These are phyloP conservation scores for Calyptomena viridis DNA, from an alignment of 2,113 vertebrate species.

Conservation along the genomic window DNA sequence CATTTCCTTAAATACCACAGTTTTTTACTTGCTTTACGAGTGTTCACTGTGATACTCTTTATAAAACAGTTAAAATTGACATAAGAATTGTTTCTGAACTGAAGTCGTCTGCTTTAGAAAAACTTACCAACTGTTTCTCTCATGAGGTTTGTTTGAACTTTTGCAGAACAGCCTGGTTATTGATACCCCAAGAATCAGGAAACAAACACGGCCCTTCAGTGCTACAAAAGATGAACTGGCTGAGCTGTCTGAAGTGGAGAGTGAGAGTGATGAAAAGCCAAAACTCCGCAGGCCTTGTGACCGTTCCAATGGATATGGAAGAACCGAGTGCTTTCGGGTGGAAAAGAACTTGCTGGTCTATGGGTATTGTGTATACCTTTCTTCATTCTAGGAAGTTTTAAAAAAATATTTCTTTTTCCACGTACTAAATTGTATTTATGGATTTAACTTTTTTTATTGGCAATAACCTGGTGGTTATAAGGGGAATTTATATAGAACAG, in stretches of 20 bases:
- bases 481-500: not conserved
- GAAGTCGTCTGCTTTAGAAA: not conserved
- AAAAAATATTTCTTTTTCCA: not conserved
- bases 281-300: slow-evolving; percentile 91
- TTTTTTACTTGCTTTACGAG: not conserved
- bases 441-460: not conserved
- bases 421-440: not conserved
- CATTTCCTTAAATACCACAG: not conserved
- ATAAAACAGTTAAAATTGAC: not conserved
- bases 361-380: slow-evolving; percentile 76
- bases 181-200: slow-evolving; percentile 95
- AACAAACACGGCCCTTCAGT: slow-evolving; percentile 95
- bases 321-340: slow-evolving; percentile 96
- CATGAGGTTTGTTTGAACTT: slow-evolving; percentile 19
- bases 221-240: slow-evolving; percentile 96
- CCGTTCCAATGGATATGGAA: slow-evolving; percentile 89
- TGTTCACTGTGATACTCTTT: not conserved
- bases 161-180: slow-evolving; percentile 98
- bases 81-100: not conserved
- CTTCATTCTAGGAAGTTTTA: not conserved
- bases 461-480: not conserved
- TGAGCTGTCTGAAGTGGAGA: slow-evolving; percentile 93
- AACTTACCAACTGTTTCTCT: not conserved
- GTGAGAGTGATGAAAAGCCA: slow-evolving; percentile 91
- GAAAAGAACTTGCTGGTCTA: slow-evolving; percentile 98